Evolutionary conservation across 1,140 invertebrate genomes (phyloP).

Genomic region (Paracyclopina nana): DNA sequence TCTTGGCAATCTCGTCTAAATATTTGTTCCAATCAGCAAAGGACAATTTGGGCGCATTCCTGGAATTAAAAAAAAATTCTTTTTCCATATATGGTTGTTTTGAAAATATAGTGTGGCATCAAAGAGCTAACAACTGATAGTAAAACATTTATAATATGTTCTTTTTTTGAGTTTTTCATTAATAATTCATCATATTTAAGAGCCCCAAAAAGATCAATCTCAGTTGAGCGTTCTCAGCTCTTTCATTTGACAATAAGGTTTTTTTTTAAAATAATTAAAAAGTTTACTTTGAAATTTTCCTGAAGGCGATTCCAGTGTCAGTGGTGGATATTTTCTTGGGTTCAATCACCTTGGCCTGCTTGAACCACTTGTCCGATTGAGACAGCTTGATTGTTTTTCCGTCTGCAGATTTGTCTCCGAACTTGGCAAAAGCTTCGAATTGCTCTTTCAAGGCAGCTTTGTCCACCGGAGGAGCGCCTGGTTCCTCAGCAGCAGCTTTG

Average conservation of each 20-base stretch:
- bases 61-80: no score
- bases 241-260: no score
- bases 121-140: no score
- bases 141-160: no score
- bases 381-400: constrained; percentile 65
- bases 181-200: background rate
- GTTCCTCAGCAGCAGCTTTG: no score
- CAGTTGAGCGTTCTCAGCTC: no score
- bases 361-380: constrained; percentile 86
- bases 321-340: constrained; percentile 69
- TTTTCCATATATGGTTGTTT: no score
- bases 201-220: background rate
- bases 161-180: no score
- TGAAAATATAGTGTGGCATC: no score
- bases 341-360: constrained; percentile 78
- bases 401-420: constrained; percentile 64
- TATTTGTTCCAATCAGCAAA: constrained; percentile 57
- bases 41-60: constrained; percentile 32
- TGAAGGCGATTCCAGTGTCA: constrained; percentile 69
- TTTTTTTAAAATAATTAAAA: no score
- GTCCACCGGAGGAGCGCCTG: no score
- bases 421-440: constrained; percentile 55
- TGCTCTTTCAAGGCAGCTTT: constrained; percentile 25
- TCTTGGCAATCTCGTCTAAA: constrained; percentile 54
- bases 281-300: constrained; percentile 61